phyloP scores from a whole-genome alignment of 2,797 vertebrate genomes.

The Enteromius treurensis region DNA sequence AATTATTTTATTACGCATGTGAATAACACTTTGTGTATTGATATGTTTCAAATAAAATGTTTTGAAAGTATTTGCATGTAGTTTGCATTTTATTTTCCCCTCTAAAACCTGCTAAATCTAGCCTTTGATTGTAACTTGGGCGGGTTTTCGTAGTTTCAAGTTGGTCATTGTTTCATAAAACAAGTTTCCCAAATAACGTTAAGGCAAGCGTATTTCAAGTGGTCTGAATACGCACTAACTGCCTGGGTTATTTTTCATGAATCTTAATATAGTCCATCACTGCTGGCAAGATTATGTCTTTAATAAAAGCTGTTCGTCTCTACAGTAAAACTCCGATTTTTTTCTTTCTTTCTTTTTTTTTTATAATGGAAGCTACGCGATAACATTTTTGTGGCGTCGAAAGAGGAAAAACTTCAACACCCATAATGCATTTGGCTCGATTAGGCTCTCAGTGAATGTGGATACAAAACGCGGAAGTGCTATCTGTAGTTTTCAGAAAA shows the following conservation, averaged over 20 bases:
- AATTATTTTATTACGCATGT: slow-evolving; percentile 67
- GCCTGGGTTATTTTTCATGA: too few species aligned
- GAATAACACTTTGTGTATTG: slow-evolving; percentile 64
- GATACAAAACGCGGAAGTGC: background rate
- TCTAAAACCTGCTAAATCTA: background rate
- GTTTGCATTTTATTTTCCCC: background rate
- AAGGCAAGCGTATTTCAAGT: too few species aligned
- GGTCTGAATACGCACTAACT: too few species aligned
- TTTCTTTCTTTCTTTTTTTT: too few species aligned
- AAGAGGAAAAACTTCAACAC: background rate
- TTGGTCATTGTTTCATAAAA: background rate
- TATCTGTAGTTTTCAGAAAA: background rate
- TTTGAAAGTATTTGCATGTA: slow-evolving; percentile 53
- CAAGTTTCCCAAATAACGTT: too few species aligned
- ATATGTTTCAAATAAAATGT: slow-evolving; percentile 67
- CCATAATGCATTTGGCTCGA: background rate
- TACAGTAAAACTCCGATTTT: background rate
- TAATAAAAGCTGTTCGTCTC: background rate
- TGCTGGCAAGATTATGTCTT: background rate
- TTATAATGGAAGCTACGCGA: background rate
- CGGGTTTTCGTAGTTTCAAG: background rate
- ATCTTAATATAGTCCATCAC: background rate
- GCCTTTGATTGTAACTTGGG: background rate
- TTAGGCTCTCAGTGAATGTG: background rate
- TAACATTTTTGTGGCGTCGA: too few species aligned